Evolutionary conservation across 2,888 invertebrate species (phyloP).

Genomic region (Luffia ferchaultella): DNA sequence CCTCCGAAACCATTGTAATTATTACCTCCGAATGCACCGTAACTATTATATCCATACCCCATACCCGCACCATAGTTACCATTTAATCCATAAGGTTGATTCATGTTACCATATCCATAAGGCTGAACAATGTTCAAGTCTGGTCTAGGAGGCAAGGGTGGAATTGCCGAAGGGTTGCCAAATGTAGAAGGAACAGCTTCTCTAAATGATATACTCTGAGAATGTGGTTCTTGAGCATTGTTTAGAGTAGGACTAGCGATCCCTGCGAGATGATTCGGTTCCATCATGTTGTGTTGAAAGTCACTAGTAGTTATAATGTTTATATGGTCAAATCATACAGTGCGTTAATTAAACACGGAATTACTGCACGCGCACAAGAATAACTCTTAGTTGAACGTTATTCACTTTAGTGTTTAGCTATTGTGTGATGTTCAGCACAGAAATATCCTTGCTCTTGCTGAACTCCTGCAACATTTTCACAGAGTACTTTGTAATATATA

Average conservation of each 20-base stretch:
- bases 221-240: conserved; percentile 24
- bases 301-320: too few species aligned
- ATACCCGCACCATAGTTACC: conserved; percentile 26
- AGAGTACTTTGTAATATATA: too few species aligned
- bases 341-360: too few species aligned
- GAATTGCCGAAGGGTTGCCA: conserved; percentile 19
- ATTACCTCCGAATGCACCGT: conserved; percentile 21
- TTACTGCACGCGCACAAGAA: too few species aligned
- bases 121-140: conserved; percentile 23
- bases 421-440: too few species aligned
- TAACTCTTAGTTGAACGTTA: too few species aligned
- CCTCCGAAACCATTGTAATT: conserved; percentile 23
- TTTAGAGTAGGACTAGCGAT: conserved; percentile 32
- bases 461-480: too few species aligned
- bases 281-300: too few species aligned
- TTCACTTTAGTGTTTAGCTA: too few species aligned
- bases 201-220: conserved; percentile 27
- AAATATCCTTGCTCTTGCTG: too few species aligned
- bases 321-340: too few species aligned
- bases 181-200: conserved; percentile 31
- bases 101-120: background rate
- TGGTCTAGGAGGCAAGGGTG: conserved; percentile 41
- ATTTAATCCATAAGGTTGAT: background rate
- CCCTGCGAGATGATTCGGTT: conserved; percentile 33
- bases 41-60: conserved; percentile 23